Evolutionary conservation across 2,797 vertebrate genomes (phyloP).

Genomic region (Rhinella marina): DNA sequence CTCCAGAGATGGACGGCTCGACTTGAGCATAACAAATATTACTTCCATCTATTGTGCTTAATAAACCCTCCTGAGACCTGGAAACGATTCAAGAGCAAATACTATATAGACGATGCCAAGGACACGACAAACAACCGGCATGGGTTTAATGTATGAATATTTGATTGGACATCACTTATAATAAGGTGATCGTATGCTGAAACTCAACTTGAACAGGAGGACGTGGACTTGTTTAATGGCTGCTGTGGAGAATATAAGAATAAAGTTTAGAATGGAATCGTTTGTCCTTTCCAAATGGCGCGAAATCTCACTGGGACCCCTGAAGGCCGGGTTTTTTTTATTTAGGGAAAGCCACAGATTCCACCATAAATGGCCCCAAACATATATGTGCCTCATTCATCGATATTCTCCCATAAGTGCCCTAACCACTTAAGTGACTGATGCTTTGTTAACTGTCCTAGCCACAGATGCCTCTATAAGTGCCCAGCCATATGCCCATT

Average conservation of each 20-base stretch:
- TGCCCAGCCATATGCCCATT: not conserved
- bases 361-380: not conserved
- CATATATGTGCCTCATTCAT: not conserved
- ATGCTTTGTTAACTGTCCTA: not conserved
- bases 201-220: not conserved
- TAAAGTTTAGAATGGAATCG: not conserved
- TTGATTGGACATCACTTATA: conserved; percentile 26
- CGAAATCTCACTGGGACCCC: not conserved
- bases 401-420: not conserved
- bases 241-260: not conserved
- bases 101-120: conserved; percentile 40
- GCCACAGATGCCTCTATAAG: not conserved
- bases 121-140: conserved; percentile 22
- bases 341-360: not conserved
- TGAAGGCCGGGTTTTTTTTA: not conserved
- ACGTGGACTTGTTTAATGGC: not conserved
- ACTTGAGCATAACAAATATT: not conserved
- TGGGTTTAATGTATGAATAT: conserved; percentile 47
- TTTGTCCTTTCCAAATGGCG: not conserved
- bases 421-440: not conserved
- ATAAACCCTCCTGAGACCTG: not conserved
- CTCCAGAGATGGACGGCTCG: conserved; percentile 2
- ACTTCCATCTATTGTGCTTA: not conserved
- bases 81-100: conserved; percentile 20
- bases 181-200: not conserved